Base-by-base conservation (phyloP, 2,888 invertebrate species). In the Psylliodes chrysocephalus region DNA sequence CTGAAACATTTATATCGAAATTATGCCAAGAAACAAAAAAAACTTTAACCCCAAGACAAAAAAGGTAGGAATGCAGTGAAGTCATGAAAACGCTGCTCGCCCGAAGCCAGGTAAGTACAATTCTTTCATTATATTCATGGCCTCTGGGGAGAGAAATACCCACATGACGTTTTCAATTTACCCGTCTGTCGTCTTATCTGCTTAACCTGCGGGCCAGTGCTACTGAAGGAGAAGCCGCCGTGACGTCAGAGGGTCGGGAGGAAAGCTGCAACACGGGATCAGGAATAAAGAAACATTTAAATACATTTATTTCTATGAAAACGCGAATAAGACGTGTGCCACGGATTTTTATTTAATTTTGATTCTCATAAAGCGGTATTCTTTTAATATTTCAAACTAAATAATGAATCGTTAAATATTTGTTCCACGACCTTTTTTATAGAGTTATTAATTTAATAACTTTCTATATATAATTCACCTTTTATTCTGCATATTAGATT, bases 151-250 rank as follows among this genome's bases (percentile, higher is more conserved):
- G 46, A 55, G 42, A 62, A 65, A 68, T 62, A 65, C 65, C 65
- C 68, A 68, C 65, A 65, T 65, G 65, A 68, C 63, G 61, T 68
- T 68, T 68, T 65, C 68, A 68, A 68, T 68, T 68, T 65, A 63
- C 30, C 65, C 44, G 52, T 47, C 60, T 38, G 57, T 38, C 49
- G 57, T 57, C 57, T 68, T 68, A 65, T 68, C 68, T 63, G 61
- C 63, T 68, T 68, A 68, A 54, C 63, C 55, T 63, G 65, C 57
- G 54, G 42, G 54, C 54, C 42, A 6, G 22, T 25, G 53, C 40
- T 18, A 10, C 44, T 7, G 40, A 14, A 15, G 28, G 25, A 49
- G 49, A 51, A 1, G 44, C 19, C 12, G 22, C n/a, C 25, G 14
- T 47, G 25, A 28, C 47, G 47, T 38, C 38, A 38, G 5, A 15